phyloP scores from a whole-genome alignment of 2,888 invertebrate species.

The Drosophila subquinaria region DNA sequence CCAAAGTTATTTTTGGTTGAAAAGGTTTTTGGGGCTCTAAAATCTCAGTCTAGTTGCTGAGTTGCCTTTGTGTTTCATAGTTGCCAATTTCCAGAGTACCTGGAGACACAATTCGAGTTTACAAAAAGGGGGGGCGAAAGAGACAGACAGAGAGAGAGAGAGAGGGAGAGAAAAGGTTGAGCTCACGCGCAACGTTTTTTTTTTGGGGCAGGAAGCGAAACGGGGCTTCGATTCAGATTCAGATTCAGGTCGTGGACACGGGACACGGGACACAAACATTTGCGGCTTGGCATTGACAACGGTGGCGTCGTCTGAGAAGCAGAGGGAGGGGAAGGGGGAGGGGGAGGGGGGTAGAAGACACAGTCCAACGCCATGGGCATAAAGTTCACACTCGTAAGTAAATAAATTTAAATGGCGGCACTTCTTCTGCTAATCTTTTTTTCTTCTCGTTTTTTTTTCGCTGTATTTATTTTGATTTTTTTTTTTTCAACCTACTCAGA shows the following conservation, averaged over 20 bases:
- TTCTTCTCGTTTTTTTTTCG: conserved; percentile 14
- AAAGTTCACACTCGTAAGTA: conserved; percentile 82
- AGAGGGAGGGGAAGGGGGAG: neutral
- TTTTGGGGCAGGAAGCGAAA: conserved; percentile 41
- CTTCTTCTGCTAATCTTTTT: conserved; percentile 76
- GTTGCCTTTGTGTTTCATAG: conserved; percentile 17
- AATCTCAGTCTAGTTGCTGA: neutral
- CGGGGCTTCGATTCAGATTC: conserved; percentile 29
- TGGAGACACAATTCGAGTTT: conserved; percentile 20
- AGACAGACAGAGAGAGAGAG: neutral
- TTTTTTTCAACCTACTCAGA: conserved; percentile 39
- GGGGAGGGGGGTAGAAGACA: neutral
- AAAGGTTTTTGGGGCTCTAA: neutral
- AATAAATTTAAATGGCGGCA: conserved; percentile 82
- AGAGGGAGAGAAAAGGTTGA: conserved; percentile 29
- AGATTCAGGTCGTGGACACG: conserved; percentile 40
- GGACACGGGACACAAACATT: conserved; percentile 55
- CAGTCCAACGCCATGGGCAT: conserved; percentile 73
- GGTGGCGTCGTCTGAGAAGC: conserved; percentile 49
- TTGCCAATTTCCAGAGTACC: conserved; percentile 50
- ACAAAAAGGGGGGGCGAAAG: neutral
- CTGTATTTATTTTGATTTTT: conserved; percentile 49
- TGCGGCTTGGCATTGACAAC: conserved; percentile 70
- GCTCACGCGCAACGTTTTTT: conserved; percentile 34
- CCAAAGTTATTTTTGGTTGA: conserved; percentile 25